These are phyloP conservation scores for Anastrepha obliqua DNA, from an alignment of 1,140 invertebrate species.

Conservation along the genomic window DNA sequence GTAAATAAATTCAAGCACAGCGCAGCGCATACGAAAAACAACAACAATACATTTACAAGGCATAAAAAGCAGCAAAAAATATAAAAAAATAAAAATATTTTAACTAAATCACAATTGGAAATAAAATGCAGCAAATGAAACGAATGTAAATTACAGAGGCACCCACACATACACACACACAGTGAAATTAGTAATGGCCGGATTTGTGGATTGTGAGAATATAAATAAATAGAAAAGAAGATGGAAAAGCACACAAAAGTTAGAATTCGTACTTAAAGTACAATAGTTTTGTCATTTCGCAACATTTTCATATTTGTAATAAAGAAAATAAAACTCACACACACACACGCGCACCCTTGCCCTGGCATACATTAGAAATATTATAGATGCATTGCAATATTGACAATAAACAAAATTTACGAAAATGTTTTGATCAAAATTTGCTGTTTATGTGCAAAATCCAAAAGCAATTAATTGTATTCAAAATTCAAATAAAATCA, in stretches of 20 bases:
- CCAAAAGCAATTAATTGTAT: conserved; percentile 46
- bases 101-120: background rate
- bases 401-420: background rate
- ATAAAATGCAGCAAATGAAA: background rate
- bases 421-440: conserved; percentile 34
- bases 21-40: background rate
- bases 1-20: background rate
- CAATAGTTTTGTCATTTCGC: background rate
- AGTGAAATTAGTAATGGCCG: no score
- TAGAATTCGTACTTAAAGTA: background rate
- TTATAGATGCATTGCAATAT: background rate
- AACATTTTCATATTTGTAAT: no score
- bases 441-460: conserved; percentile 38
- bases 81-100: background rate
- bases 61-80: background rate
- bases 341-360: no score
- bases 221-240: no score
- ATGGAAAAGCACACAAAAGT: background rate
- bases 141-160: background rate
- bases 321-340: no score
- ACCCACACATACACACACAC: background rate
- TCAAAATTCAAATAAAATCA: conserved; percentile 3
- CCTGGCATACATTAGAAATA: no score
- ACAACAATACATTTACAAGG: no score
- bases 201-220: background rate